A percentile compares a stretch with the other conserved stretches of the same genome.
phyloP scores from a whole-genome alignment of 2,888 invertebrate genomes.

The Habroteleia sp. region DNA sequence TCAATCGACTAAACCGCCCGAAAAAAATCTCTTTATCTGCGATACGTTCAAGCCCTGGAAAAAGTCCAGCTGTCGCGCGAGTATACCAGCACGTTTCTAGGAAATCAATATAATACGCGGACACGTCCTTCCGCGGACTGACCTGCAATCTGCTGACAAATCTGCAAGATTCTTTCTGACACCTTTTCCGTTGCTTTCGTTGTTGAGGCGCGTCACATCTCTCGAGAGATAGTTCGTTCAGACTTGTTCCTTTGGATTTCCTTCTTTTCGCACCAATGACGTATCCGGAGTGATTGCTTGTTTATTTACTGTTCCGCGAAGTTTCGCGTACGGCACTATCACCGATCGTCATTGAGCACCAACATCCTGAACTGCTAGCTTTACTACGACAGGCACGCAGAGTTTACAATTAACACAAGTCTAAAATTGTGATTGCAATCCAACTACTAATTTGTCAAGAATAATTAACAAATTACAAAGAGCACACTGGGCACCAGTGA shows the following conservation, averaged over 20 bases:
- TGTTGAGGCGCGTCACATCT: conserved; percentile 15
- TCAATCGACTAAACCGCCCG: too few species aligned
- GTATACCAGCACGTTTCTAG: conserved; percentile 5
- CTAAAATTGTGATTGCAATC: not conserved
- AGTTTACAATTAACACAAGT: too few species aligned
- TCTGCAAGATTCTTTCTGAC: conserved; percentile 40
- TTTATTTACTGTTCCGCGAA: not conserved
- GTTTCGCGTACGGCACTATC: conserved; percentile 1
- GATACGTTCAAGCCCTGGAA: not conserved
- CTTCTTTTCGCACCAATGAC: too few species aligned
- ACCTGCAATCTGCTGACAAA: conserved; percentile 51
- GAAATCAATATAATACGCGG: conserved; percentile 37
- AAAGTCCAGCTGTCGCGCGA: conserved; percentile 25
- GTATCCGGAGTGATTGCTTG: not conserved
- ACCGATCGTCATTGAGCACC: conserved; percentile 22
- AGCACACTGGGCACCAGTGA: conserved; percentile 11
- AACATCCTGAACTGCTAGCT: too few species aligned
- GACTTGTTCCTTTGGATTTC: not conserved
- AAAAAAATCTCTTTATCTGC: not conserved
- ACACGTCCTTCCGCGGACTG: conserved; percentile 36
- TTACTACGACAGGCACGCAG: too few species aligned
- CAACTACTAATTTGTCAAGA: not conserved
- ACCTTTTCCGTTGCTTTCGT: conserved; percentile 15
- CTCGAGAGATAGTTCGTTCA: conserved; percentile 1
- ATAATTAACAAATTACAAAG: not conserved